phyloP scores from a whole-genome alignment of 2,888 invertebrate species.

The Lamellibrachia columna region DNA sequence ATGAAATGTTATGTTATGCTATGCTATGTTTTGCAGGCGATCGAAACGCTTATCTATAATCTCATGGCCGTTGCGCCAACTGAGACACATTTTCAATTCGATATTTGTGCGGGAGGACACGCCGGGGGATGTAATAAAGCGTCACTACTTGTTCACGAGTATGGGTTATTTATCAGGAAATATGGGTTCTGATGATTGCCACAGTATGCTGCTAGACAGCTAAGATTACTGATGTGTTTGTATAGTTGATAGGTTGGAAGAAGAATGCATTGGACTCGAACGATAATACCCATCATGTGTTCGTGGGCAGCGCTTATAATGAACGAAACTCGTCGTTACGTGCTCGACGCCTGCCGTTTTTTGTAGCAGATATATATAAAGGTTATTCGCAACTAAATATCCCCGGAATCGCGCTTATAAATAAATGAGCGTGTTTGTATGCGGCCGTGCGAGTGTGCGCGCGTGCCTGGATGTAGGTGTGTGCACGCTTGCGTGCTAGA shows the following conservation, averaged over 20 bases:
- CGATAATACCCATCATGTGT: background rate
- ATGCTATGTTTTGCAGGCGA: no score
- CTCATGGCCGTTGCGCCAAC: background rate
- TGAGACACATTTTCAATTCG: background rate
- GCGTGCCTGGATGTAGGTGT: background rate
- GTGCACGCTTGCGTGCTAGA: background rate
- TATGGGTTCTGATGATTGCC: background rate
- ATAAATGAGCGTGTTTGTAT: constrained; percentile 13
- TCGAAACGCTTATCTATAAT: no score
- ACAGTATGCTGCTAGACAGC: background rate
- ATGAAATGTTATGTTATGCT: no score
- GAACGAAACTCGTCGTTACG: background rate
- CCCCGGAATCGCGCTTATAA: background rate
- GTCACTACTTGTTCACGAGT: background rate
- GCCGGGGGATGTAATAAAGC: background rate
- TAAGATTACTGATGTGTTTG: background rate
- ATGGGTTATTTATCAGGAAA: background rate
- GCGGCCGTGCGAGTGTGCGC: background rate
- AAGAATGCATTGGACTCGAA: background rate
- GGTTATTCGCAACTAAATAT: background rate
- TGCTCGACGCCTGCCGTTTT: background rate
- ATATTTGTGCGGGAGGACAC: background rate
- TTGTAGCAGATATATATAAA: background rate
- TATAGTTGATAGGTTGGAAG: background rate
- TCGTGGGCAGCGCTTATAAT: background rate